phyloP scores from a whole-genome alignment of 2,888 invertebrate genomes.

The Pheosia gnoma region DNA sequence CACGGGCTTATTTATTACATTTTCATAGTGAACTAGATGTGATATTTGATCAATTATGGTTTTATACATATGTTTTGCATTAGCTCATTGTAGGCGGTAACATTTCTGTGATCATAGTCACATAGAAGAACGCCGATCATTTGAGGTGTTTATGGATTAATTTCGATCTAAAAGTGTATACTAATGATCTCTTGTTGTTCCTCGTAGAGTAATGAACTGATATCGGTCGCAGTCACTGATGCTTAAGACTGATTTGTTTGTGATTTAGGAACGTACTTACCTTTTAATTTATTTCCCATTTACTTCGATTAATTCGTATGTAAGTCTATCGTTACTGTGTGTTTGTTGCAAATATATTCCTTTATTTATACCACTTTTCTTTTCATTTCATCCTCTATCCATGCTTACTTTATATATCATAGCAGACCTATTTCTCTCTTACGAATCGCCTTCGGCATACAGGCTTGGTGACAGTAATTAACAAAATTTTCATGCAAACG shows the following conservation, averaged over 20 bases:
- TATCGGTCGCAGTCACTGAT: constrained; percentile 46
- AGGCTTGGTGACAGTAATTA: constrained; percentile 78
- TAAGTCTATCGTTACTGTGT: constrained; percentile 80
- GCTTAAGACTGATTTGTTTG: constrained; percentile 72
- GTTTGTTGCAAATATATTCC: constrained; percentile 84
- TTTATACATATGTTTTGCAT: too few relatives aligned
- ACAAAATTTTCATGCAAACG: constrained; percentile 65
- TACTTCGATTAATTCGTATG: constrained; percentile 61
- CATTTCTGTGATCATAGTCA: constrained; percentile 13
- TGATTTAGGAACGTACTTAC: constrained; percentile 59
- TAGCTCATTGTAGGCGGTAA: neutral
- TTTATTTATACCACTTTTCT: constrained; percentile 82
- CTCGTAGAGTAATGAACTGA: constrained; percentile 61
- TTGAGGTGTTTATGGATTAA: constrained; percentile 49
- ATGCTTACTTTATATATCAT: constrained; percentile 74
- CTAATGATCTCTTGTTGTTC: constrained; percentile 75
- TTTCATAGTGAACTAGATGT: neutral
- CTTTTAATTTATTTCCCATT: constrained; percentile 66
- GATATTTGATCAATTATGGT: too few relatives aligned
- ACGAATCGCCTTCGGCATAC: constrained; percentile 65
- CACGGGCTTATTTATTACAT: neutral
- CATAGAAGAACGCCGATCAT: constrained; percentile 41
- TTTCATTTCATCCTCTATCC: constrained; percentile 82
- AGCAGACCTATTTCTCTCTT: constrained; percentile 77
- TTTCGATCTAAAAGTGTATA: constrained; percentile 43